Evolutionary conservation across 2,888 invertebrate species (phyloP), one percentile per base, ranked within the genome.

Genomic region (Drosophila parthenogenetica): DNA sequence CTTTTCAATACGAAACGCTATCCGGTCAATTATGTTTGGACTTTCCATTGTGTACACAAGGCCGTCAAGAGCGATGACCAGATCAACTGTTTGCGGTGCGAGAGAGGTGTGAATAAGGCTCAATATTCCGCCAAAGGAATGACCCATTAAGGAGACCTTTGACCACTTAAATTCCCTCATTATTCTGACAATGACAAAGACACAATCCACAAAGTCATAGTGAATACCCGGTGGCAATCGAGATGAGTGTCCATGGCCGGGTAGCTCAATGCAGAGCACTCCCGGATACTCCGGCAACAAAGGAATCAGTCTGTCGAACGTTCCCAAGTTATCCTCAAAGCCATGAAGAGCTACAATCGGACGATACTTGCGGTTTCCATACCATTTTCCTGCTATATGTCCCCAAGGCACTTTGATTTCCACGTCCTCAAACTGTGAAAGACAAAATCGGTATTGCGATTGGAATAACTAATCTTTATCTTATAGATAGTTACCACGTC

Each of bases 271-370:
- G 0, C 95, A 94, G 7, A 96, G 89, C 45, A 94, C 91, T 7
- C 93, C 92, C 2, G 92, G 71, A 40, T 93, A 89, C 37, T 92
- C 84, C 5, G 93, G 92, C 39, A 96, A 89, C 50, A 94, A 87
- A 0, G 95, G 95, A n/a, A 94, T 93, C 40, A 96, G 87, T 0
- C 93, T 93, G 87, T 96, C 95, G 92, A 95, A 96, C 0, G 95
- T 94, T 16, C 95, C 95, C 17, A 95, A 94, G 86, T 96, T 96
- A 91, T 96, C 96, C 91, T 94, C 94, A 95, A 95, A 95, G 0
- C 96, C 96, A 85, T 96, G 96, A 0, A 96, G 77, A 0, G 94
- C 94, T 42, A 96, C 86, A 40, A 96, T 93, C 0, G 96, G 96
- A 59, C 94, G 93, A 32, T 93, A 92, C 58, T 93, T 91, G 62